Base-by-base conservation (phyloP, 92 coral and sea anemone species). In the Parazoanthus darwini region DNA sequence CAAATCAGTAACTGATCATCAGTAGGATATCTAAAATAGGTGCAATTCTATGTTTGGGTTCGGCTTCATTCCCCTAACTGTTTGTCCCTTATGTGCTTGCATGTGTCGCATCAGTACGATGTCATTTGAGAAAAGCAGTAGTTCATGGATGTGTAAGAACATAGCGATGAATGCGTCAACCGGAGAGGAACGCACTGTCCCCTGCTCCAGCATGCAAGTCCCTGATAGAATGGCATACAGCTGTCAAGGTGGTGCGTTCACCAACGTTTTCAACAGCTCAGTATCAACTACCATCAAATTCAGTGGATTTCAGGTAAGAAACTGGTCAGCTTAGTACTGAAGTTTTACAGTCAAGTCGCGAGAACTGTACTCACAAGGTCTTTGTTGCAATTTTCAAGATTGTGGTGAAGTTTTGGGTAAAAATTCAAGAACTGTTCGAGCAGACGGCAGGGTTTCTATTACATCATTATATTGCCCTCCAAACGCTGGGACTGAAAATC, bases 301-400 rank as follows among this genome's bases (percentile, higher is more conserved):
- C 43, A 22, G 20, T 35, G 82, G 90, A 74, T 89, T 94, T 63
- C 97, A 94, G 97, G 97, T 94, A 90, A 35, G 83, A 37, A 75
- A 51, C 67, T 29, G 33, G 33, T 29, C 66, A 66, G 37, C 22
- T 44, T 36, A 2, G 59, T 15, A 36, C 58, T 37, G 50, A 68
- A 10, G n/a, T 1, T 25, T 26, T n/a, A 63, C 20, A 2, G 11
- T 48, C 11, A 48, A 48, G 42, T 39, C 42, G 42, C 4, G 2
- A 39, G 42, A 39, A 39, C 42, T 39, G 42, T 39, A 39, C 42
- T 39, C 3, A 39, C 42, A 39, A 39, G 42, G 4, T 39, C 42
- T 39, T 39, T 39, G 42, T 39, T 39, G 42, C 42, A 39, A 4
- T 39, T 39, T 39, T 39, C 42, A 39, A 39, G 42, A 39, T 39